phyloP scores from a whole-genome alignment of 1,140 invertebrate genomes.

The Popillia japonica region DNA sequence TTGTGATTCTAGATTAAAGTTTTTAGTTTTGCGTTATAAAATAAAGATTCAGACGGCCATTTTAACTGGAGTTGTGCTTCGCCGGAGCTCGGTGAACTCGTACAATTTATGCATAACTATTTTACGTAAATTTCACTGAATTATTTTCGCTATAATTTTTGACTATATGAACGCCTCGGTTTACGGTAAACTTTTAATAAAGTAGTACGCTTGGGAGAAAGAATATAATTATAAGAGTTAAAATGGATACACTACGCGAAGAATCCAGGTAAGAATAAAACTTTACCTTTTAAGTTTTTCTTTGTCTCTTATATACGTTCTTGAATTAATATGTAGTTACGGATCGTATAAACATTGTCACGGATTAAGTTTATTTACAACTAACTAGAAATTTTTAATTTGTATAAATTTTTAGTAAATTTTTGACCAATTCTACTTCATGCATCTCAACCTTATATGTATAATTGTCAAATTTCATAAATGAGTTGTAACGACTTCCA shows the following conservation, averaged over 20 bases:
- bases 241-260: slow-evolving; percentile 55
- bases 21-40: background rate
- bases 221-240: slow-evolving; percentile 44
- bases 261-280: slow-evolving; percentile 53
- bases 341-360: background rate
- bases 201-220: slow-evolving; percentile 41
- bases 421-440: too few species aligned
- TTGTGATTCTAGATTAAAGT: too few species aligned
- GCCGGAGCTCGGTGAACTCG: background rate
- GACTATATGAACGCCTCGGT: slow-evolving; percentile 33
- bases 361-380: background rate
- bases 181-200: slow-evolving; percentile 46
- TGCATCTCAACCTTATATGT: too few species aligned
- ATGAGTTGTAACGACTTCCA: too few species aligned
- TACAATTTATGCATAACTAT: slow-evolving; percentile 18
- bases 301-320: background rate
- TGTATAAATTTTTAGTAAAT: too few species aligned
- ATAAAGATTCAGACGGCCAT: background rate
- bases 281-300: slow-evolving; percentile 3
- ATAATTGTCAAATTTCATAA: too few species aligned
- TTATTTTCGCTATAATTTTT: slow-evolving; percentile 45
- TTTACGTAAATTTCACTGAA: slow-evolving; percentile 39
- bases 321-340: slow-evolving; percentile 13
- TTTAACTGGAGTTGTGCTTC: background rate
- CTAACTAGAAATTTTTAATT: too few species aligned